Conservation (phyloP, 1,140 invertebrate genomes). For the Chlorops oryzae region DNA sequence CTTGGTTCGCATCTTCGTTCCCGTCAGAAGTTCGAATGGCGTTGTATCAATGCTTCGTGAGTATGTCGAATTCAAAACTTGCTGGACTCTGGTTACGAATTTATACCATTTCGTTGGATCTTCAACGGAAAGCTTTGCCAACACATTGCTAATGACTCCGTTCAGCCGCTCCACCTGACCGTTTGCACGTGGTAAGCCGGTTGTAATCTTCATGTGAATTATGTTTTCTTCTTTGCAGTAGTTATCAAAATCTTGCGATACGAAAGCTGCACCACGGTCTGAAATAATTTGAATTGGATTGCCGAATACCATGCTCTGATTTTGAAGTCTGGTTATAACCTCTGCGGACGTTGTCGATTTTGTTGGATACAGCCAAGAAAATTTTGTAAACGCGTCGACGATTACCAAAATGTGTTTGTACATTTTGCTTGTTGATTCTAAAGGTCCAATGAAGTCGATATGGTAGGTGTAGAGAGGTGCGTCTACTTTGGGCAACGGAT, state of each 20-base stretch:
- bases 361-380: constrained; percentile 37
- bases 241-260: too few species aligned
- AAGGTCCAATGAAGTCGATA: constrained; percentile 22
- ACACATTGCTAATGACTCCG: constrained; percentile 12
- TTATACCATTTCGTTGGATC: constrained; percentile 11
- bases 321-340: too few species aligned
- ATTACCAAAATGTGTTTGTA: constrained; percentile 34
- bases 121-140: constrained; percentile 4
- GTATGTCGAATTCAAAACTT: constrained; percentile 10
- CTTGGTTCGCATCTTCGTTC: constrained; percentile 7
- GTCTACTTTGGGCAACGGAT: constrained; percentile 32
- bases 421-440: constrained; percentile 25
- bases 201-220: too few species aligned
- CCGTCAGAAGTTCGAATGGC: constrained; percentile 8
- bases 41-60: constrained; percentile 5
- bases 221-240: too few species aligned
- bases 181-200: too few species aligned
- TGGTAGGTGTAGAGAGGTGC: constrained; percentile 24
- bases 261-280: too few species aligned
- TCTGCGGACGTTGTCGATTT: constrained; percentile 32
- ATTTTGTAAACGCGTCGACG: constrained; percentile 28
- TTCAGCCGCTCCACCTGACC: constrained; percentile 27
- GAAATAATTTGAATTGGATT: constrained; percentile 7
- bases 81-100: constrained; percentile 5
- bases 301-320: too few species aligned